Base-by-base conservation (phyloP, 2,113 vertebrate genomes). In the Anas platyrhynchos region DNA sequence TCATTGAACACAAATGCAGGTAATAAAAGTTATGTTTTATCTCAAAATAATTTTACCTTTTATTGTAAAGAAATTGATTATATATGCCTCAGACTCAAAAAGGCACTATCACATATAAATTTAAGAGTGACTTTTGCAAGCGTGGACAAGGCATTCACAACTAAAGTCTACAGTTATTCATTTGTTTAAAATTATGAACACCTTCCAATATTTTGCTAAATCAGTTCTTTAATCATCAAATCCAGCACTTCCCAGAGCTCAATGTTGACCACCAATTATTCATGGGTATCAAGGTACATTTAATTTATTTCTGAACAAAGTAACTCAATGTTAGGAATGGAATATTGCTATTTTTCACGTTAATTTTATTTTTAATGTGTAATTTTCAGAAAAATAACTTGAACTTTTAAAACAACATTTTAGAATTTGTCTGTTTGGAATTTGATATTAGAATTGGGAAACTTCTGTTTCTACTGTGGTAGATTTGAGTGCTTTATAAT, bases 131-230 rank as follows among this genome's bases (percentile, higher is more conserved):
- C 50, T 25, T 41, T 41, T 27, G 29, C 26, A 29, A 29, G 36
- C 36, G 26, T 15, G 16, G 1, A 0, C 14, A 66, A 38, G 11
- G n/a, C 14, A 34, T 50, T 38, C 44, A 59, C 43, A 85, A 52
- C 11, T 20, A 7, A 58, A 63, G 4, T 48, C 22, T 63, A 7
- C 13, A 43, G 0, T 3, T 9, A 68, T 2, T 56, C 1, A 9
- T 0, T 2, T 23, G 22, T 29, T 83, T 50, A 76, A 32, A 83
- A 55, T 74, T n/a, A 46, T 27, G 26, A 8, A 55, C 0, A 0
- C 2, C 0, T 63, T 90, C 31, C 52, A 67, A 29, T 20, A 61
- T 52, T 72, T 76, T 34, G 6, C 26, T 74, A 56, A 66, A 82
- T 54, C 36, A 26, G 15, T 54, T 52, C 27, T 7, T 66, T 78